Conservation (phyloP, 2,888 invertebrate species). For the Chalcis sispes region DNA sequence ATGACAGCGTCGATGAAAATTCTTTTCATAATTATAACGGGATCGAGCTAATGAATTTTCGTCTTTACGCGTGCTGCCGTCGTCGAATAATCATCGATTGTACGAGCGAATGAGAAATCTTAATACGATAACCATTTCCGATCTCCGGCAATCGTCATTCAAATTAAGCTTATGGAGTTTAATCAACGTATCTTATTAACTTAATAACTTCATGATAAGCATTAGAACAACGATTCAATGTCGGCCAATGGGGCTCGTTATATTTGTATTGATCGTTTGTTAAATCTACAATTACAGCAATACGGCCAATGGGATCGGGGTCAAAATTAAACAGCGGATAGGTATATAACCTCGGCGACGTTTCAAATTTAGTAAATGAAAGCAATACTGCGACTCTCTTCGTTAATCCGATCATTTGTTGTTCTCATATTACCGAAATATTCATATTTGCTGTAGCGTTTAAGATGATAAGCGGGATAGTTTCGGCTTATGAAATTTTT, state of each 20-base stretch:
- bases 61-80: too few relatives aligned
- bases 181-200: conserved; percentile 28
- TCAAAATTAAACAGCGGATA: conserved; percentile 30
- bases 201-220: conserved; percentile 19
- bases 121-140: too few relatives aligned
- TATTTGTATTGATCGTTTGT: conserved; percentile 34
- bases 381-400: neutral
- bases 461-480: conserved; percentile 18
- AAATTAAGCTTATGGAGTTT: conserved; percentile 20
- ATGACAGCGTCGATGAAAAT: too few relatives aligned
- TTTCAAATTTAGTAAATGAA: conserved; percentile 28
- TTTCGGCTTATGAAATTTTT: too few relatives aligned
- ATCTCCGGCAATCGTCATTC: conserved; percentile 18
- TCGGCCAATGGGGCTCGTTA: conserved; percentile 22
- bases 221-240: conserved; percentile 4
- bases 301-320: conserved; percentile 16
- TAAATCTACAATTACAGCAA: conserved; percentile 32
- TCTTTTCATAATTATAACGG: too few relatives aligned
- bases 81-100: too few relatives aligned
- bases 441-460: conserved; percentile 27
- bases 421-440: conserved; percentile 22
- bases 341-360: neutral
- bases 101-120: too few relatives aligned
- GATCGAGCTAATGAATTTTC: too few relatives aligned
- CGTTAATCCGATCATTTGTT: conserved; percentile 42